These are phyloP conservation scores for Recurvirostra avosetta DNA, from an alignment of 2,113 vertebrate species.

Conservation along the genomic window DNA sequence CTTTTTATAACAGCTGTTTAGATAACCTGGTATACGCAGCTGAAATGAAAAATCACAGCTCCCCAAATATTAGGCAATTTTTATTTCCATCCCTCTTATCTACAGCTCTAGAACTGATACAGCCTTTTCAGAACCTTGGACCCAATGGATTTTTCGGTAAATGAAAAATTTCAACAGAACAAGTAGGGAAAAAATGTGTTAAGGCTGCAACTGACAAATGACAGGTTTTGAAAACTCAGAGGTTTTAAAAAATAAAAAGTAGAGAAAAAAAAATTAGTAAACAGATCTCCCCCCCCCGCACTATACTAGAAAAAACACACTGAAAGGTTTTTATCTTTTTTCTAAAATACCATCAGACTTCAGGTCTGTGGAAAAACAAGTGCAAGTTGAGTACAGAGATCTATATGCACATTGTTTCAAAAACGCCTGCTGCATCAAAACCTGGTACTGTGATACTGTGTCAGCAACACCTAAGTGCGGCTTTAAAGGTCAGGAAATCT, in stretches of 20 bases:
- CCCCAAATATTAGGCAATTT: neutral
- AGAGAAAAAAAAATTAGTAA: neutral
- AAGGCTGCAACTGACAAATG: neutral
- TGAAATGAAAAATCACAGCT: neutral
- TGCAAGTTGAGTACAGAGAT: neutral
- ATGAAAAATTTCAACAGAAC: neutral
- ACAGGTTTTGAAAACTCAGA: neutral
- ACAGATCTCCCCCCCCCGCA: too few relatives aligned
- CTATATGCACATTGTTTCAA: accelerated
- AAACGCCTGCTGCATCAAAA: neutral
- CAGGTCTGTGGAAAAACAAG: neutral
- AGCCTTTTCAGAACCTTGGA: neutral
- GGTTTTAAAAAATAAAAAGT: neutral
- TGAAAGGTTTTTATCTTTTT: neutral
- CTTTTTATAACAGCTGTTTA: neutral
- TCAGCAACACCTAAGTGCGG: neutral
- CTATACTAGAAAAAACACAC: neutral
- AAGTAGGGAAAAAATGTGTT: neutral
- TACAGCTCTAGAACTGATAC: neutral
- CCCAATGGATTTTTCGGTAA: neutral
- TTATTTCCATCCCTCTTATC: neutral
- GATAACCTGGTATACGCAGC: neutral
- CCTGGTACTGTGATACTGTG: neutral
- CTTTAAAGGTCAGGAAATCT: neutral
- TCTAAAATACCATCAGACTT: neutral